Evolutionary conservation across 2,888 invertebrate species (phyloP), one percentile per base, ranked within the genome.

Genomic region (Heliconius erato): DNA sequence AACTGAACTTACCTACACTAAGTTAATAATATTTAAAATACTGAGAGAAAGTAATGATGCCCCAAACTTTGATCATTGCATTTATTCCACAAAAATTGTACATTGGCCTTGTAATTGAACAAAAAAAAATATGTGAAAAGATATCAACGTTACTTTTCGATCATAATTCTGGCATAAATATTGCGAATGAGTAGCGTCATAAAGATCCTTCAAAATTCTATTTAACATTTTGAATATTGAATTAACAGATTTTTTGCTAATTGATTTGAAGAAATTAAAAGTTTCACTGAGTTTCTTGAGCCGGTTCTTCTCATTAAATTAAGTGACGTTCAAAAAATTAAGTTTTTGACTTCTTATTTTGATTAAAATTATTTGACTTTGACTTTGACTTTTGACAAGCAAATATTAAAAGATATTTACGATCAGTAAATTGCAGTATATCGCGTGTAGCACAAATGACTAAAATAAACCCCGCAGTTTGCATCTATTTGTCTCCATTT

Each of bases 401-500:
- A 23, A 35, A 23, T 7, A 9, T 68, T 32, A 28, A 28, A 68
- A 68, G 12, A 0, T 28, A 67, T 68, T 32, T 32, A 28, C 3
- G 1, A 16, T 19, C 5, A 19, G 32, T 71, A 40, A 40, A 65
- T 32, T 40, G 54, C 35, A 63, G 32, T 35, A 26, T 26, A 7
- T 40, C 14, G 19, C 6, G 23, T 67, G 5, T n/a, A 71, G 26
- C 6, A 67, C 26, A 28, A 67, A 78, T 7, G 0, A 23, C 32
- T 63, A 76, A 63, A 68, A 49, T 78, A 32, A 44, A n/a, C 49
- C 67, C 28, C 67, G 32, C 49, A 28, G 19, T 78, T 49, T 23
- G 26, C 65, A 54, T 67, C 54, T 81, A 81, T 79, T 83, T 76
- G 76, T 83, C 80, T 80, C 65, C 63, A 80, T 83, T 80, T 54